Evolutionary conservation across 2,888 invertebrate species (phyloP), one percentile per base, ranked within the genome.

Genomic region (Netelia melanura): DNA sequence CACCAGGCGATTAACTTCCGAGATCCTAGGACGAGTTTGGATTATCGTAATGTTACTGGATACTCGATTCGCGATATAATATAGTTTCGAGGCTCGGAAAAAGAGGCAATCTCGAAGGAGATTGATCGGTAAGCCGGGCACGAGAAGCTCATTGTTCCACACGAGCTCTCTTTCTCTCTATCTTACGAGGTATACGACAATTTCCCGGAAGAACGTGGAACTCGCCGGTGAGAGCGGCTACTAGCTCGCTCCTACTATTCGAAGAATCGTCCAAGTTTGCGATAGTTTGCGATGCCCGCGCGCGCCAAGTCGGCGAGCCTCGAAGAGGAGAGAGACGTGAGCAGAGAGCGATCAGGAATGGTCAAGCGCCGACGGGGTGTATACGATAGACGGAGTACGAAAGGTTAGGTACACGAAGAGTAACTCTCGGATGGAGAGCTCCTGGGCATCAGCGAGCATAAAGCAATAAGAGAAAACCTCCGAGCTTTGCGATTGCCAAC

Each of bases 201-300:
- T 83, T 83, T 83, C 83, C 79, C 70, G 72, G 83, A 83, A 79
- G 67, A 72, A 70, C 65, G 52, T 62, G 48, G 21, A 21, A 9
- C 74, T 74, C 75, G 44, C 11, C 43, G 62, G 48, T 56, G 70
- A 65, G 30, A 38, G 38, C 68, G 21, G 21, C 62, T 11, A 70
- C 48, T 71, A 43, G 52, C 52, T 44, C 30, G 38, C 44, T 79
- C 52, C 17, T 56, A 70, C 44, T 43, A 78, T 79, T 70, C 70
- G 74, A 70, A 70, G 78, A 83, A 70, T 70, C 67, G 65, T 43
- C 11, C 43, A 21, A 65, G 43, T 65, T 43, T 43, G 11, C 65
- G 65, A 30, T 65, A 43, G 43, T 48, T 52, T 14, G 52, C 68
- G 25, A 54, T 44, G 48, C 17, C n/a, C 64, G 2, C 64, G 64